Percentiles rank a stretch among this genome's conserved stretches.
phyloP scores from a whole-genome alignment of 1,140 invertebrate genomes.

The Neoseiulus cucumeris region DNA sequence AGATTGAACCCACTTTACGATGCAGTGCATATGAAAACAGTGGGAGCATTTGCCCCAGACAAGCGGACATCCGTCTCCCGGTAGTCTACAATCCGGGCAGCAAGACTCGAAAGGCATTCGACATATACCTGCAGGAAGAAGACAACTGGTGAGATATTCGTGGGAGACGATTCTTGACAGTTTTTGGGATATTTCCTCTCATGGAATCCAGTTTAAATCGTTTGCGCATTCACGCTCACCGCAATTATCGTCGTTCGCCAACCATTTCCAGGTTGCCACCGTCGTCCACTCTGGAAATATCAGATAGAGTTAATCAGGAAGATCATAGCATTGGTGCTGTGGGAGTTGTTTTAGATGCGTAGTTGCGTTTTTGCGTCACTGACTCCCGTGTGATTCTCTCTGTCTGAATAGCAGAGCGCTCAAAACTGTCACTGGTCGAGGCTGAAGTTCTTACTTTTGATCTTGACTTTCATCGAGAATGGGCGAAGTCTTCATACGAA shows the following conservation, averaged over 20 bases:
- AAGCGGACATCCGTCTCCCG: conserved; percentile 92
- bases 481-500: too few species aligned
- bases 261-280: conserved; percentile 4
- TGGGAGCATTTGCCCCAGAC: conserved; percentile 97
- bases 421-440: too few species aligned
- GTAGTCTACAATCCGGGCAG: conserved; percentile 93
- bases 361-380: too few species aligned
- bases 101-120: conserved; percentile 95
- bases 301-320: too few species aligned
- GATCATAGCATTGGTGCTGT: too few species aligned
- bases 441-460: neutral
- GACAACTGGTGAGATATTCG: too few species aligned
- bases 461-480: neutral
- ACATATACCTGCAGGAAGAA: conserved; percentile 57
- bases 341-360: too few species aligned
- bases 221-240: neutral
- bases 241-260: conserved; percentile 6
- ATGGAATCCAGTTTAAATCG: too few species aligned
- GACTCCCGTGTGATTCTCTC: too few species aligned
- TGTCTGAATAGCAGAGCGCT: too few species aligned
- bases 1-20: conserved; percentile 96
- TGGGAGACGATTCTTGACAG: too few species aligned
- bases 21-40: conserved; percentile 99
- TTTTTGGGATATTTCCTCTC: too few species aligned
- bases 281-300: neutral